Evolutionary conservation across 2,797 vertebrate genomes (phyloP).

Genomic region (Phataginus tricuspis): DNA sequence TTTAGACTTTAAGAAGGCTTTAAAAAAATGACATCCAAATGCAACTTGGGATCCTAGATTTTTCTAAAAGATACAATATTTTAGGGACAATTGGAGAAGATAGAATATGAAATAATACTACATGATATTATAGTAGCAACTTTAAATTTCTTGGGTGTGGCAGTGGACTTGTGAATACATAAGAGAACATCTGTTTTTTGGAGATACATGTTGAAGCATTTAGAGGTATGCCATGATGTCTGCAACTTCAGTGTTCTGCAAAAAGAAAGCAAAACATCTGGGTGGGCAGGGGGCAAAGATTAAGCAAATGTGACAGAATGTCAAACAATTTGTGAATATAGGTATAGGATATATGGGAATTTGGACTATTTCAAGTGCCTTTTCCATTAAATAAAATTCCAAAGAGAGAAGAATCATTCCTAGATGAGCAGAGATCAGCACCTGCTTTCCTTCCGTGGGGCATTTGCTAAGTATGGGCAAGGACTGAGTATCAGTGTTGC

Average conservation of each 20-base stretch:
- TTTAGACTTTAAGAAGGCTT: not conserved
- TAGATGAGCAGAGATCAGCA: not conserved
- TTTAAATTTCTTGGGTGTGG: not conserved
- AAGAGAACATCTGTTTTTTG: not conserved
- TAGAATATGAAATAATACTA: not conserved
- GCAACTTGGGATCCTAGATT: not conserved
- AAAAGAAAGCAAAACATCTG: not conserved
- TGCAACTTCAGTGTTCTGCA: not conserved
- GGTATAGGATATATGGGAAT: not conserved
- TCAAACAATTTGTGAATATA: slow-evolving; percentile 2
- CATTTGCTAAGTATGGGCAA: not conserved
- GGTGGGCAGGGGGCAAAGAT: not conserved
- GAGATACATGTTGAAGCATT: not conserved
- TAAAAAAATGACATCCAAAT: not conserved
- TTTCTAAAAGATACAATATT: not conserved
- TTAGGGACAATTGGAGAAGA: not conserved
- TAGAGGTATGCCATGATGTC: not conserved
- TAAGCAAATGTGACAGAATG: slow-evolving; percentile 24
- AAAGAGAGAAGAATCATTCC: not conserved
- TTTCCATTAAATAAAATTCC: slow-evolving; percentile 8
- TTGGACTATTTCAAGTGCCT: not conserved
- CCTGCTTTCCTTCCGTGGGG: not conserved
- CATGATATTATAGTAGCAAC: not conserved
- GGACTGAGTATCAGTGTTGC: not conserved
- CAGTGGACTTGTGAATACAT: not conserved